Evolutionary conservation across 2,888 invertebrate species (phyloP), one percentile per base, ranked within the genome.

Genomic region (Andricus curvator): DNA sequence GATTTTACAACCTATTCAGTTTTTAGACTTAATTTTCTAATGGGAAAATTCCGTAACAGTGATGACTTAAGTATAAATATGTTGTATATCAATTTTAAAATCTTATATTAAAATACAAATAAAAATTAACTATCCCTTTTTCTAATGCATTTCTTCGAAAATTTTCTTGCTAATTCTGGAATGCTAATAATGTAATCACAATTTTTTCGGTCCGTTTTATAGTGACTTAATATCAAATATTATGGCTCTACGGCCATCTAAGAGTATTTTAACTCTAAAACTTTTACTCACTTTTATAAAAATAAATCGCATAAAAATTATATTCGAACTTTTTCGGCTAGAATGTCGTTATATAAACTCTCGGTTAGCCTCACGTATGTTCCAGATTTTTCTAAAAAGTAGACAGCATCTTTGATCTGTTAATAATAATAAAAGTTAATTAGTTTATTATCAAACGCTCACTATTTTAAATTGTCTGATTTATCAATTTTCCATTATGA

Each of bases 341-440:
- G 8, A 82, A 96, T 95, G 86, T 95, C 94, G 33, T 91, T 93
- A 91, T 95, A 95, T 25, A 95, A 91, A 81, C 95, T 93, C 67
- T 94, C 93, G n/a, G 95, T 95, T 83, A 96, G 90, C 44, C 94
- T 94, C 66, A 94, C 93, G 91, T 96, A 96, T 64, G 86, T 94
- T 8, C 94, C 94, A 70, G 93, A 92, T 33, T 93, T 93, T 83
- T 94, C 94, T 80, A 95, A 94, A 92, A 96, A 96, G 93, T 95
- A 98, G 64, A 98, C 91, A 64, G 95, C 94, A 90, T 98, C 98
- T 85, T 95, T 94, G 81, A 96, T 94, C 89, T 91, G 78, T 9
- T 78, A 81, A 81, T 65, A 20, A 65, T 78, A 85, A 96, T 88
- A 44, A 44, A 13, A 44, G 1, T 44, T 4, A 44, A 15, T 44